Evolutionary conservation across 2,113 vertebrate species (phyloP).

Genomic region (Aldabrachelys gigantea): DNA sequence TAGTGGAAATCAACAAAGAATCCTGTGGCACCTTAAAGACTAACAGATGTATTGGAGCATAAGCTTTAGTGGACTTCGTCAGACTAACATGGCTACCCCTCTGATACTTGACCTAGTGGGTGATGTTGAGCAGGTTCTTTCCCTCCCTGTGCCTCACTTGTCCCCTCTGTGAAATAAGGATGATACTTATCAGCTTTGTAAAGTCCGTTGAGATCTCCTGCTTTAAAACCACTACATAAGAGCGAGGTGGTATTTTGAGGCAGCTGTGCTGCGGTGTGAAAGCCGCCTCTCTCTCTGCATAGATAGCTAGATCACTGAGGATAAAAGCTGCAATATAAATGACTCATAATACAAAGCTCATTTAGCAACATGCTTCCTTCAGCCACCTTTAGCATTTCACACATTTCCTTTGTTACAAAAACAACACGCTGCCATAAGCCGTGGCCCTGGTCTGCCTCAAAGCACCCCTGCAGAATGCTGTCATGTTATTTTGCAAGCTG

Average conservation of each 20-base stretch:
- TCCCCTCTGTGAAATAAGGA: not conserved
- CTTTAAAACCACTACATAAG: not conserved
- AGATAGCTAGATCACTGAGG: not conserved
- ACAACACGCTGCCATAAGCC: fast-evolving
- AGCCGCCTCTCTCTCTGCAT: not conserved
- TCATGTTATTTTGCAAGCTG: fast-evolving
- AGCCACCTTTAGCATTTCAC: fast-evolving
- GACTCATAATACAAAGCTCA: not conserved
- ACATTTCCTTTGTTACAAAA: not conserved
- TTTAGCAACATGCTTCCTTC: not conserved
- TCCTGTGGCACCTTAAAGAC: too few species aligned
- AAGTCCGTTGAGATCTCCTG: not conserved
- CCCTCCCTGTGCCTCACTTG: not conserved
- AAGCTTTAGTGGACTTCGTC: too few species aligned
- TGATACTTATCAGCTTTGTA: not conserved
- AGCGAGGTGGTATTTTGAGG: not conserved
- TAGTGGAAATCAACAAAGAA: too few species aligned
- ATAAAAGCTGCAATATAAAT: not conserved
- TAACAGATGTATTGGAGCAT: too few species aligned
- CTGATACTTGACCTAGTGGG: not conserved
- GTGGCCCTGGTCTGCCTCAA: not conserved
- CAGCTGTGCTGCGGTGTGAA: fast-evolving
- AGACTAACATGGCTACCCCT: too few species aligned
- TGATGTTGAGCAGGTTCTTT: not conserved
- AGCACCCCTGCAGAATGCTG: fast-evolving